A percentile compares a stretch with the other conserved stretches of the same genome.
These are phyloP conservation scores for Helicoverpa assulta DNA, from an alignment of 2,888 invertebrate species.

Conservation along the genomic window DNA sequence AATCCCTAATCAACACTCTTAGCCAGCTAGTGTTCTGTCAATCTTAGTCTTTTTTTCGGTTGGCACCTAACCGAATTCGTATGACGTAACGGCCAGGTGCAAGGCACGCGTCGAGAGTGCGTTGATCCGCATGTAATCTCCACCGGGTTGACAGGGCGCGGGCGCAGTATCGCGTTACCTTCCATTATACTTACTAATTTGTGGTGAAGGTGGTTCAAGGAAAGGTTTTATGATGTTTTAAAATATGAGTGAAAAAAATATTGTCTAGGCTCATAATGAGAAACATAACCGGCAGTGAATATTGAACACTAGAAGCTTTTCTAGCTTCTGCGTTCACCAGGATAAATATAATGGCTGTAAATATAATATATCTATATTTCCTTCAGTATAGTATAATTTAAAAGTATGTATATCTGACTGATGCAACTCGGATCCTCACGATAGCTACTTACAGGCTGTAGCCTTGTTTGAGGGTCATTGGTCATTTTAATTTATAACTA, in stretches of 20 bases:
- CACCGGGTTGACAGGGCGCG: conserved; percentile 50
- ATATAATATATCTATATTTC: no score
- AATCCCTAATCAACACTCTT: not conserved
- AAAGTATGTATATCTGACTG: no score
- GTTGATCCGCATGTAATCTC: conserved; percentile 71
- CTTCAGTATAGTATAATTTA: no score
- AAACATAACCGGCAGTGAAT: no score
- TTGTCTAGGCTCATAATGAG: no score
- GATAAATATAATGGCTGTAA: no score
- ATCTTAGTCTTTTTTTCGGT: not conserved
- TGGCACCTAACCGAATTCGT: conserved; percentile 25
- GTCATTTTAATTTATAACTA: no score
- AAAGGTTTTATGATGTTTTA: not conserved
- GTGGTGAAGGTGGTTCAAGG: conserved; percentile 23
- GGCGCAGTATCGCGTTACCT: conserved; percentile 61
- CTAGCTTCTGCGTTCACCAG: no score
- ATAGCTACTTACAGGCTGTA: no score
- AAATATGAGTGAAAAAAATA: not conserved
- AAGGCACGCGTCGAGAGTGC: conserved; percentile 68
- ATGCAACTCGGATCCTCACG: no score
- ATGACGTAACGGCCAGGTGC: conserved; percentile 62
- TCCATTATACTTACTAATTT: conserved; percentile 48
- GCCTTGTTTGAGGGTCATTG: no score
- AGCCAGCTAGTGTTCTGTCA: not conserved
- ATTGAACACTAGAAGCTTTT: no score